phyloP scores from a whole-genome alignment of 92 coral and sea anemone species.

The Heliopora coerulea region DNA sequence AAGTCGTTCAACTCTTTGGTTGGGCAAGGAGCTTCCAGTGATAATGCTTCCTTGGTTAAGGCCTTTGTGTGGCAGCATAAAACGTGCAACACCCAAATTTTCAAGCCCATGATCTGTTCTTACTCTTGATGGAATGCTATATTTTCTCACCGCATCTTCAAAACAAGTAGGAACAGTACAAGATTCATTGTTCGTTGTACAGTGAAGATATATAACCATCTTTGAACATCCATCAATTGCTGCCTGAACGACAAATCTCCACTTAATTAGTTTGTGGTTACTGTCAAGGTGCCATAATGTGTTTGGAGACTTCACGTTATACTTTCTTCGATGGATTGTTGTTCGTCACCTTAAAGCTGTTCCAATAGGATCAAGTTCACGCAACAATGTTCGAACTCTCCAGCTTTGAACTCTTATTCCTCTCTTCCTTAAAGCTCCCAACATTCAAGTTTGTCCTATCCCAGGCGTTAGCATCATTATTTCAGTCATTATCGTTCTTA shows the following conservation, averaged over 20 bases:
- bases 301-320: slow-evolving; percentile 1
- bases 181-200: slow-evolving; percentile 1
- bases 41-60: slow-evolving; percentile 30
- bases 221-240: slow-evolving; percentile 2
- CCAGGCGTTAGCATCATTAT: slow-evolving; percentile 28
- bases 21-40: slow-evolving; percentile 27
- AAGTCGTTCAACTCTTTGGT: slow-evolving; percentile 30
- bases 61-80: slow-evolving; percentile 29
- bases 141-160: background rate
- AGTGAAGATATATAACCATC: background rate
- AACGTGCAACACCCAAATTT: slow-evolving; percentile 35
- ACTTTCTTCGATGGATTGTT: slow-evolving; percentile 16
- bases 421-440: slow-evolving; percentile 31
- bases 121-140: slow-evolving; percentile 4
- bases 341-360: slow-evolving; percentile 21
- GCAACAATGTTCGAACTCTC: slow-evolving; percentile 25
- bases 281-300: slow-evolving; percentile 17
- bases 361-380: slow-evolving; percentile 43
- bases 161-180: background rate
- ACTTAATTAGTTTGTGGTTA: slow-evolving; percentile 22
- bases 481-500: slow-evolving; percentile 27
- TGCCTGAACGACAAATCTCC: background rate
- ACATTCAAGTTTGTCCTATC: slow-evolving; percentile 28
- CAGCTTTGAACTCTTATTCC: slow-evolving; percentile 21
- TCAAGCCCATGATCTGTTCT: slow-evolving; percentile 17